phyloP scores from a whole-genome alignment of 2,797 vertebrate genomes.

The Masticophis lateralis region DNA sequence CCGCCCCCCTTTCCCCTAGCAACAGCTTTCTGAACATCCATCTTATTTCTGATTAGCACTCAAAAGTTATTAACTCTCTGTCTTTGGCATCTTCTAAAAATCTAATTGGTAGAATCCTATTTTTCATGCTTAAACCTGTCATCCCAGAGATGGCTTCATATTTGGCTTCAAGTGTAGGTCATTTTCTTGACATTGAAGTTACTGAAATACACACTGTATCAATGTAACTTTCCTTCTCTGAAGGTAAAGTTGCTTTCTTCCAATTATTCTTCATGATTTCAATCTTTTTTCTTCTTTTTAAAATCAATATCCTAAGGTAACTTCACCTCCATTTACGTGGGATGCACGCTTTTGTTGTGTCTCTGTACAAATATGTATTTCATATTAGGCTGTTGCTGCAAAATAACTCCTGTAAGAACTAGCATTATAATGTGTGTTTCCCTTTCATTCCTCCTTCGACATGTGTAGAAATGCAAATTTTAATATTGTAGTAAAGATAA shows the following conservation, averaged over 20 bases:
- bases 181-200: not conserved
- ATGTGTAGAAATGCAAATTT: not conserved
- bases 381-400: not conserved
- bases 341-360: not conserved
- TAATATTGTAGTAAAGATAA: not conserved
- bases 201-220: not conserved
- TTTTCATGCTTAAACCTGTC: conserved; percentile 3
- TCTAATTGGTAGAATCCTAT: not conserved
- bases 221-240: not conserved
- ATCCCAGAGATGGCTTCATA: not conserved
- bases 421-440: not conserved
- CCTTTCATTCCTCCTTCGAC: not conserved
- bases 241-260: not conserved
- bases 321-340: too few species aligned
- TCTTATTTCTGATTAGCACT: conserved; percentile 34
- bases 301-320: not conserved
- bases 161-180: not conserved
- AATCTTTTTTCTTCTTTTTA: not conserved
- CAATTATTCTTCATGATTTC: not conserved
- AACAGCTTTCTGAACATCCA: conserved; percentile 37
- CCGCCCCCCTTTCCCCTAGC: conserved; percentile 6
- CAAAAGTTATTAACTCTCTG: conserved; percentile 18
- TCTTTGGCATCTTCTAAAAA: conserved; percentile 20
- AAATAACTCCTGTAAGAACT: not conserved
- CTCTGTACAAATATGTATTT: not conserved